Conservation (phyloP, 2,888 invertebrate genomes). For the Pimpla rufipes region DNA sequence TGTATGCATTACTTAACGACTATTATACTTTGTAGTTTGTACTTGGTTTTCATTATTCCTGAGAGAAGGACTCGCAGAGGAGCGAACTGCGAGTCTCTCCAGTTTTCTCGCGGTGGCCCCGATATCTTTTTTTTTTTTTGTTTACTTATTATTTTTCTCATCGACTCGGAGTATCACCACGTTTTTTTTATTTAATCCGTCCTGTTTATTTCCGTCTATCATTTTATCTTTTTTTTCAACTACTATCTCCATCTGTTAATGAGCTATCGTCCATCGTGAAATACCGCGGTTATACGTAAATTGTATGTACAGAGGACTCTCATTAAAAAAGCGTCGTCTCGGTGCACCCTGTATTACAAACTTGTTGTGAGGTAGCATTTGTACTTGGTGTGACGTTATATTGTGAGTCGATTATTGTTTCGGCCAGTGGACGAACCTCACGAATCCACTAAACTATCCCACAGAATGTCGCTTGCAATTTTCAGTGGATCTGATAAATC, state of each 20-base stretch:
- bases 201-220: constrained; percentile 65
- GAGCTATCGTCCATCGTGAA: constrained; percentile 71
- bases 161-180: constrained; percentile 68
- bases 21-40: constrained; percentile 85
- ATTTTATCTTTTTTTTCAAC: constrained; percentile 50
- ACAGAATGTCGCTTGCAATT: not conserved
- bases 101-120: constrained; percentile 76
- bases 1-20: constrained; percentile 82
- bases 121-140: constrained; percentile 62
- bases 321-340: constrained; percentile 70
- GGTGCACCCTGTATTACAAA: constrained; percentile 84
- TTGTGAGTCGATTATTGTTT: constrained; percentile 75
- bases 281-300: constrained; percentile 73
- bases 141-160: constrained; percentile 51
- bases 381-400: constrained; percentile 82
- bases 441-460: constrained; percentile 16
- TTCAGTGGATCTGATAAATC: constrained; percentile 24
- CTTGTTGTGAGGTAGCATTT: constrained; percentile 84
- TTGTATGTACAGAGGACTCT: constrained; percentile 77
- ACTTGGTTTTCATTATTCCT: constrained; percentile 84
- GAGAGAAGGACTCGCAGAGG: constrained; percentile 77
- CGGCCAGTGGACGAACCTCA: constrained; percentile 60
- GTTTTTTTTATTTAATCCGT: constrained; percentile 54
- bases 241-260: constrained; percentile 54
- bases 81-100: constrained; percentile 68